Evolutionary conservation across 2,888 invertebrate genomes (phyloP), one percentile per base, ranked within the genome.

Genomic region (Pyrrhosoma nymphula): DNA sequence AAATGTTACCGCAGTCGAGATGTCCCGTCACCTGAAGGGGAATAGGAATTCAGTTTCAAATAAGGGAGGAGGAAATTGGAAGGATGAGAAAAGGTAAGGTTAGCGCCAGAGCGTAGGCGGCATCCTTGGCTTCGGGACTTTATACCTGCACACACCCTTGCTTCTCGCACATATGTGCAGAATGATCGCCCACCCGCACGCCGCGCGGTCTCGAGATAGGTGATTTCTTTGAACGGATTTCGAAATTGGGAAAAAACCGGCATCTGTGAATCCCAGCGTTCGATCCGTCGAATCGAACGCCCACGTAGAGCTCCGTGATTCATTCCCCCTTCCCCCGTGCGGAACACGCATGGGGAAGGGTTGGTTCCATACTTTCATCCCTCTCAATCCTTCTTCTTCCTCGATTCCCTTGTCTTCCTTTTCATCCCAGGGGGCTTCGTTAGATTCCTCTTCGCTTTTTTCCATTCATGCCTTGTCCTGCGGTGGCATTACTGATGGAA

Each of bases 231-330:
- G 30, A 35, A 16, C 14, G 93, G 63, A 47, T 93, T 93, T 93
- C 23, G 69, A 26, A 93, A 93, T 93, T n/a, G 47, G 69, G 63
- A 69, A 69, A 63, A 63, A 93, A 69, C 16, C 69, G 39, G 10
- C 75, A 93, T 93, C 93, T 93, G 93, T 26, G 47, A 60, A 93
- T 93, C 69, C 69, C 69, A 63, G 56, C 56, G 93, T 16, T 93
- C 69, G 39, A 69, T 26, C 56, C 69, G 35, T 93, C 69, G 69
- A 69, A 75, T 93, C 69, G 93, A 69, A 69, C 75, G 47, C 26
- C 91, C 35, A 39, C 91, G 23, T 63, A 18, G 16, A 30, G 30
- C 56, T n/a, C 8, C 47, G 20, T 20, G 60, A 3, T 60, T 35
- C 35, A 8, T 20, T 30, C 16, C 47, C 1, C 23, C 56, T n/a